Evolutionary conservation across 1,140 invertebrate genomes (phyloP).

Genomic region (Heliothis virescens): DNA sequence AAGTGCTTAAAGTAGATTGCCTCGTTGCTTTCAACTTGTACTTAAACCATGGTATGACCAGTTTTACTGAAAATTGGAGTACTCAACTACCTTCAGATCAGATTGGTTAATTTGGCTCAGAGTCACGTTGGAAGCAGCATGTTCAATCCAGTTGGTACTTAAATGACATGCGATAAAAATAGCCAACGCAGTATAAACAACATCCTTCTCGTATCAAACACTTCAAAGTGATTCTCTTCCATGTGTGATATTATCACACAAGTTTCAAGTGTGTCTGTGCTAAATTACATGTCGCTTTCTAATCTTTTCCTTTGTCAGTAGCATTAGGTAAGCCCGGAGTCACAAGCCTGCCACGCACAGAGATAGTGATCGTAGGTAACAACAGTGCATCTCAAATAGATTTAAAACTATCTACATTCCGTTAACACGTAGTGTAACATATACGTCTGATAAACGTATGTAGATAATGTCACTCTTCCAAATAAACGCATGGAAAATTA

Average conservation of each 20-base stretch:
- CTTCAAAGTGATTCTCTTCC: neutral
- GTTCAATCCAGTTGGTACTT: neutral
- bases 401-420: neutral
- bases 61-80: no score
- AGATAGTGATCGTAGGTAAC: neutral
- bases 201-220: neutral
- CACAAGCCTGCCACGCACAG: neutral
- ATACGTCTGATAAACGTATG: constrained; percentile 3
- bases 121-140: no score
- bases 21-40: no score
- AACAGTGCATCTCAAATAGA: neutral
- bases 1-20: no score
- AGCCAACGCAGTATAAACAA: neutral
- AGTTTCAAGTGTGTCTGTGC: neutral
- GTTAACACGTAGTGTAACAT: neutral
- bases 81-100: no score
- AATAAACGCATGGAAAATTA: constrained; percentile 6
- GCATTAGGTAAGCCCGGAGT: neutral
- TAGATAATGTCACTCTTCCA: constrained; percentile 12
- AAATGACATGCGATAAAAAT: neutral
- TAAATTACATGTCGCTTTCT: neutral
- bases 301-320: constrained; percentile 8
- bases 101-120: no score
- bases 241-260: neutral
- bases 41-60: no score